These are phyloP conservation scores for Sabellastarte sp. DNA, from an alignment of 2,888 invertebrate species.

Conservation along the genomic window DNA sequence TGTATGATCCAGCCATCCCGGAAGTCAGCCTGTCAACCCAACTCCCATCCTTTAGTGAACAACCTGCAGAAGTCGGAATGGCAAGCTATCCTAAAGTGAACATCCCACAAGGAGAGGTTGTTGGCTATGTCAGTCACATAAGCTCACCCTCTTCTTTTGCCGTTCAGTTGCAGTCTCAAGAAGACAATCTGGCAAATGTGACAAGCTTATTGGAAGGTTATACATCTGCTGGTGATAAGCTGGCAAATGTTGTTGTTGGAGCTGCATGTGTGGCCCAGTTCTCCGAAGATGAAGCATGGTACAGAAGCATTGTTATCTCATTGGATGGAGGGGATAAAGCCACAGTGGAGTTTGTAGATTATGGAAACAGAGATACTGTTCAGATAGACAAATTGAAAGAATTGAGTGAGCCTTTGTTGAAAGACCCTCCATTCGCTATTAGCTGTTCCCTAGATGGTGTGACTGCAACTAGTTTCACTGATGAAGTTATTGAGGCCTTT, in stretches of 20 bases:
- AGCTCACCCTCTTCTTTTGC: neutral
- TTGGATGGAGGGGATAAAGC: conserved; percentile 3
- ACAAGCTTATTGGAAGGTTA: neutral
- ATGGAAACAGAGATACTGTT: conserved; percentile 43
- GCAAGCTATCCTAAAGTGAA: neutral
- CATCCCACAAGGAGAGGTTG: neutral
- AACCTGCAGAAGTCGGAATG: neutral
- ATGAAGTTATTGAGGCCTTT: neutral
- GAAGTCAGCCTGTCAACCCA: neutral
- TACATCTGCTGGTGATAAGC: neutral
- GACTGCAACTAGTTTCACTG: neutral
- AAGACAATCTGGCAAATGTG: neutral
- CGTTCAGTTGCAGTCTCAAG: neutral
- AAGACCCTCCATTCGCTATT: neutral
- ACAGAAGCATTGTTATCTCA: conserved; percentile 30
- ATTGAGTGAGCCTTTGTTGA: neutral
- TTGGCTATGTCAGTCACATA: neutral
- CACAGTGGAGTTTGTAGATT: conserved; percentile 40
- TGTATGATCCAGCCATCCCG: conserved; percentile 1
- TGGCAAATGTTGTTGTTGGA: neutral
- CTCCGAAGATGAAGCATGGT: conserved; percentile 42
- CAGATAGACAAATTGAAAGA: neutral
- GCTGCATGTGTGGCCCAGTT: conserved; percentile 31
- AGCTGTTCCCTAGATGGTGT: neutral
- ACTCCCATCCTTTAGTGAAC: neutral